Base-by-base conservation (phyloP, 2,888 invertebrate genomes). In the Ceraclea dissimilis region DNA sequence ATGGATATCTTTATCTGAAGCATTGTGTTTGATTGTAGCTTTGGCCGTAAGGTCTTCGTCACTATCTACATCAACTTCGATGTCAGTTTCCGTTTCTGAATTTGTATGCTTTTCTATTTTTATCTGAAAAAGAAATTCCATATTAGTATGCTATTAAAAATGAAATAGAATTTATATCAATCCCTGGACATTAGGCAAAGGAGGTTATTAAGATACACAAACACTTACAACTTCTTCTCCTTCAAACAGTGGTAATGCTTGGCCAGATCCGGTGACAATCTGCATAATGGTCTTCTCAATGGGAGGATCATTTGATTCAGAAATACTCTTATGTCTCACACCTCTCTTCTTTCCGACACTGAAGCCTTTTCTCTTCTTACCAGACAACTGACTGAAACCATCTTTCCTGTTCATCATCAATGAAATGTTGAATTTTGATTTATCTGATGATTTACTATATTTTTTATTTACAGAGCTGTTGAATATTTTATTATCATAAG, bases 31-130 rank as follows among this genome's bases (percentile, higher is more conserved):
- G 16, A 43, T 49, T 49, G 21, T 34, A 16, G 19, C 20, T 16
- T 22, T 33, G 19, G 16, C 2, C 11, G 18, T 16, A 34, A 18
- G 52, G 19, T 75, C 77, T 60, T 68, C 71, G 49, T 76, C 77
- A 64, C 80, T 79, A 65, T 81, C 82, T 62, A 82, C 70, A 59
- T 83, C 83, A 60, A 83, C 71, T 57, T 83, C 83, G 62, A 81
- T 73, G 63, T 83, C 83, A 66, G 76, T 77, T 16, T 79, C 78
- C 52, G 73, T 70, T 22, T 78, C 77, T 0, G 74, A 72, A 48
- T 74, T 72, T 61, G 73, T 72, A 56, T 74, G 74, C 64, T 78
- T 78, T 60, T 75, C 75, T 53, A 78, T 73, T 70, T 76, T 77
- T 61, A 78, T 77, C 78, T 78, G 63, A 1, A 64, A 59, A 22